These are phyloP conservation scores for Stenolophus ochropezus DNA, from an alignment of 2,888 invertebrate genomes.

Conservation along the genomic window DNA sequence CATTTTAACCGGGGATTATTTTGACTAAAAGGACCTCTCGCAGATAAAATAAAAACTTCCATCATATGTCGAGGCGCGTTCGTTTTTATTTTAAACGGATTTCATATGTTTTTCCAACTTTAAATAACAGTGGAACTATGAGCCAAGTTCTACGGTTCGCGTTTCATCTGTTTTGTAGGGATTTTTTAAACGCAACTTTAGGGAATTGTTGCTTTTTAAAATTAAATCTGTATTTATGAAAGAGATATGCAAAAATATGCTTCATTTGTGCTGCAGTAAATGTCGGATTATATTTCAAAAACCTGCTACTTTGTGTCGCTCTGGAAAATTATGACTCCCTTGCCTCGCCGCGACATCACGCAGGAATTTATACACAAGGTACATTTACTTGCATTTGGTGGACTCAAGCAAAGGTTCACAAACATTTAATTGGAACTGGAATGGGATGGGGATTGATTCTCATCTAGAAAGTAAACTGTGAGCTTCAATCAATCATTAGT, in stretches of 20 bases:
- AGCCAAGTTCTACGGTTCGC: neutral
- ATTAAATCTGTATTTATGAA: conserved; percentile 37
- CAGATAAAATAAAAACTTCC: conserved; percentile 11
- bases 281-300: neutral
- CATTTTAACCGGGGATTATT: conserved; percentile 26
- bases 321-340: neutral
- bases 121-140: conserved; percentile 32
- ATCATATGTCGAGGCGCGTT: conserved; percentile 21
- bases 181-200: neutral
- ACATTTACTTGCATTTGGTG: no score
- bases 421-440: no score
- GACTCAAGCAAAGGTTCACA: no score
- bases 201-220: conserved; percentile 22
- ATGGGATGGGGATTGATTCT: no score
- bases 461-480: no score
- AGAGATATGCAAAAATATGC: conserved; percentile 10
- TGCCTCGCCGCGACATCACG: neutral
- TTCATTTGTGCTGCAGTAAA: neutral
- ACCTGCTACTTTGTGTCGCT: neutral
- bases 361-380: no score
- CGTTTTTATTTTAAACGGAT: conserved; percentile 35
- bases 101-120: conserved; percentile 29
- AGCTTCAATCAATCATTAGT: no score
- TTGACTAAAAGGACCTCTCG: conserved; percentile 26
- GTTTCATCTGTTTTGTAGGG: neutral